Base-by-base conservation (phyloP, 2,888 invertebrate genomes). In the Arge pagana region DNA sequence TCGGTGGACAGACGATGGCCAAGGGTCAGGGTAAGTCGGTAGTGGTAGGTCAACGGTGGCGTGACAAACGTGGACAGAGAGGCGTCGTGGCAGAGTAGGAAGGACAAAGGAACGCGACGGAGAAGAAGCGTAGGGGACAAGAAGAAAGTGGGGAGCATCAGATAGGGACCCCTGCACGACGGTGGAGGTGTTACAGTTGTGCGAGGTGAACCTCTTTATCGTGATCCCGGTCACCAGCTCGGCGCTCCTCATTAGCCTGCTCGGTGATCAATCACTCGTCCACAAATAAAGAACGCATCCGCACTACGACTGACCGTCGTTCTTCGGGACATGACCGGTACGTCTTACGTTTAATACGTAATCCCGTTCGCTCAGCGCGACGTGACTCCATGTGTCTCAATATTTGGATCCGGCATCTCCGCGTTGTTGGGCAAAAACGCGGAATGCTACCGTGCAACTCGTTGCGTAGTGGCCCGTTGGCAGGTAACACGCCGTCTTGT, bases 251-350 rank as follows among this genome's bases (percentile, higher is more conserved):
- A 75, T 75, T 76, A 76, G 75, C 71, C 66, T 66, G 72, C 61
- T 68, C 61, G 68, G 69, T 76, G 74, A 76, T 76, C 75, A 76
- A 75, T 76, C 76, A 76, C 76, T 72, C 72, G 70, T 73, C 68
- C 68, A 67, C 72, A 67, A 70, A 68, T 71, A 71, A 67, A 70
- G 66, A 69, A 70, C 30, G 18, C 21, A 11, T 30, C 28, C 11
- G 28, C 42, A 16, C 13, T 18, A n/a, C 15, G 31, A 31, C 21
- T 42, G n/a, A n/a, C n/a, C n/a, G n/a, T n/a, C 45, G 21, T 37
- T 45, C 35, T 26, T 26, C 28, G n/a, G n/a, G n/a, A n/a, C n/a
- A n/a, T n/a, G n/a, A n/a, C 8, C n/a, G 26, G 7, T 10, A 26
- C 26, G 26, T 26, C 26, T 26, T 26, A 1, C 26, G 2, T 10